These are phyloP conservation scores for Cephus cinctus DNA, from an alignment of 1,140 invertebrate genomes.

Conservation along the genomic window DNA sequence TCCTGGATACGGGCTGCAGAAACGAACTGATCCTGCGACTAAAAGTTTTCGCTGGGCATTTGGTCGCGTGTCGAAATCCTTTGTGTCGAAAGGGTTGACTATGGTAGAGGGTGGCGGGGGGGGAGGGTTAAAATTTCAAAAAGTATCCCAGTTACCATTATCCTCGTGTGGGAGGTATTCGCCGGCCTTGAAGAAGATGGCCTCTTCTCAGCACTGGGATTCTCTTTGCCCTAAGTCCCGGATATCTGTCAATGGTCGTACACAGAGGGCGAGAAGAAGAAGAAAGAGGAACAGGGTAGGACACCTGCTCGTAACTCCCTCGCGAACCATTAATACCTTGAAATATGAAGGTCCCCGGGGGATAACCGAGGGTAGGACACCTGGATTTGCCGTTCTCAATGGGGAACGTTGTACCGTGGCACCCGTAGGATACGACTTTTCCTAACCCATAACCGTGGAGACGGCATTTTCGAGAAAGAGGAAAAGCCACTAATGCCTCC, in stretches of 20 bases:
- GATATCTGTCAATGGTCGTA: too few relatives aligned
- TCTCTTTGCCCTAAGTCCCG: slow-evolving; percentile 17
- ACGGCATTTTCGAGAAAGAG: too few relatives aligned
- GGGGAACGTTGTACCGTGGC: background rate
- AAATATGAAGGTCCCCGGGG: slow-evolving; percentile 41
- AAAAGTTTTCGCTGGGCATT: background rate
- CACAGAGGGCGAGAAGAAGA: too few relatives aligned
- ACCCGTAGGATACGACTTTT: background rate
- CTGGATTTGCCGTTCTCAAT: slow-evolving; percentile 30
- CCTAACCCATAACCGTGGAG: background rate
- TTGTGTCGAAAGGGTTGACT: too few relatives aligned
- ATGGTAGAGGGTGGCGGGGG: too few relatives aligned
- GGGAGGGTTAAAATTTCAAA: too few relatives aligned
- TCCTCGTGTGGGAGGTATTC: too few relatives aligned
- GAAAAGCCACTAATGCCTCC: background rate
- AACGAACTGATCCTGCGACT: too few relatives aligned
- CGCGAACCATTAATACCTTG: slow-evolving; percentile 39
- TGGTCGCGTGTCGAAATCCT: background rate
- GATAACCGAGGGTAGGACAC: slow-evolving; percentile 26
- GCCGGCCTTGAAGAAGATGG: too few relatives aligned
- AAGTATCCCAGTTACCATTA: too few relatives aligned
- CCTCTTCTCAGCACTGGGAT: too few relatives aligned
- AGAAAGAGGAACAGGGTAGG: slow-evolving; percentile 12
- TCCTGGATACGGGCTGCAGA: too few relatives aligned
- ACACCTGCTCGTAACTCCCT: slow-evolving; percentile 40